Evolutionary conservation across 2,113 vertebrate species (phyloP).

Genomic region (Cyphomyrus plagiostoma): DNA sequence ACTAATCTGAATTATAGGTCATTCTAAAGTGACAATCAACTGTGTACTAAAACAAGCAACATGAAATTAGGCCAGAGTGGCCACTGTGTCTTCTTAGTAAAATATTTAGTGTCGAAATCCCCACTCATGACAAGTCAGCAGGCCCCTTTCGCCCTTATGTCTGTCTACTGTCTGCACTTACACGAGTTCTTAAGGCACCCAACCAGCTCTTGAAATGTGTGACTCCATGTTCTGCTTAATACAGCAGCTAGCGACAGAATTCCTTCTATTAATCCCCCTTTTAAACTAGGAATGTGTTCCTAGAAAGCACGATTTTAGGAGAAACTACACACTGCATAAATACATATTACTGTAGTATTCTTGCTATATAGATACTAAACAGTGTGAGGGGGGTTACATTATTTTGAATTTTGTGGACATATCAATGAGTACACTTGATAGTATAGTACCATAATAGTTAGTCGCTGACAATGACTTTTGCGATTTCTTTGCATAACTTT

Average conservation of each 20-base stretch:
- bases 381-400: not conserved
- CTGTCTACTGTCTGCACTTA: not conserved
- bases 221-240: not conserved
- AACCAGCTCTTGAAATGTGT: not conserved
- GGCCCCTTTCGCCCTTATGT: not conserved
- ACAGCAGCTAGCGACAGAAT: not conserved
- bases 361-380: not conserved
- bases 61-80: constrained; percentile 11
- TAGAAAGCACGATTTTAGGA: not conserved
- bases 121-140: not conserved
- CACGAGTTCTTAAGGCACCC: not conserved
- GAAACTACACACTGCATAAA: not conserved
- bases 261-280: not conserved
- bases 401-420: not conserved
- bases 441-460: not conserved
- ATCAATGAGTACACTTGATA: not conserved
- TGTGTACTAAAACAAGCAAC: constrained; percentile 1
- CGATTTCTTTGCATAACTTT: not conserved
- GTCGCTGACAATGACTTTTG: not conserved
- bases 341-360: not conserved
- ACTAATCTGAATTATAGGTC: constrained; percentile 11
- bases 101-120: constrained; percentile 2
- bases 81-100: constrained; percentile 3
- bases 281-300: constrained; percentile 1
- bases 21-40: constrained; percentile 12